Conservation (phyloP, 1,140 invertebrate species). For the Macrotrachela quadricornifera region DNA sequence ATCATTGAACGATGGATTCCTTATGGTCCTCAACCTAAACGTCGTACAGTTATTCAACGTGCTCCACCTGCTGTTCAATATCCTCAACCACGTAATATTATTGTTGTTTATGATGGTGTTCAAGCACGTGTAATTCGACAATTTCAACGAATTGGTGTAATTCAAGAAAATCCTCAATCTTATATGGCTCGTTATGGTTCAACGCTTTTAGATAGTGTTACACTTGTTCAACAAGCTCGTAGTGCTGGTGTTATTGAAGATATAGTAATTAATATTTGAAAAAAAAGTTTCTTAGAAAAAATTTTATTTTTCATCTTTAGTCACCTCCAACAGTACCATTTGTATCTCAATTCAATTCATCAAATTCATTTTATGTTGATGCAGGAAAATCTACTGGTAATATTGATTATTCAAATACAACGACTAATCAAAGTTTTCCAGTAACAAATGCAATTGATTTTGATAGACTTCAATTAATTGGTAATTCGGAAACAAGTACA, state of each 20-base stretch:
- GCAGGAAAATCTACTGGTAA: too few species aligned
- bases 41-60: background rate
- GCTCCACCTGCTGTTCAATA: background rate
- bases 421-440: too few species aligned
- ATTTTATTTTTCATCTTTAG: too few species aligned
- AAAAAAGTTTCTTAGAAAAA: too few species aligned
- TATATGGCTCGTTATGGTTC: background rate
- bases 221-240: background rate
- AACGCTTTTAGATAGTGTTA: background rate
- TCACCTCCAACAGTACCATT: too few species aligned
- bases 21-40: background rate
- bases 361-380: too few species aligned
- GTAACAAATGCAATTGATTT: too few species aligned
- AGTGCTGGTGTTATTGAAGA: background rate
- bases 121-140: background rate
- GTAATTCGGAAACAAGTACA: too few species aligned
- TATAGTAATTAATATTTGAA: too few species aligned
- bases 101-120: background rate
- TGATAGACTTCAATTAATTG: too few species aligned
- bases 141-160: background rate
- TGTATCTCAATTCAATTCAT: too few species aligned
- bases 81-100: background rate
- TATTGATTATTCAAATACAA: too few species aligned
- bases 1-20: background rate
- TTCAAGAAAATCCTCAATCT: background rate